Percentiles rank a stretch among this genome's conserved stretches.
These are phyloP conservation scores for Calonectris borealis DNA, from an alignment of 2,113 vertebrate genomes.

Conservation along the genomic window DNA sequence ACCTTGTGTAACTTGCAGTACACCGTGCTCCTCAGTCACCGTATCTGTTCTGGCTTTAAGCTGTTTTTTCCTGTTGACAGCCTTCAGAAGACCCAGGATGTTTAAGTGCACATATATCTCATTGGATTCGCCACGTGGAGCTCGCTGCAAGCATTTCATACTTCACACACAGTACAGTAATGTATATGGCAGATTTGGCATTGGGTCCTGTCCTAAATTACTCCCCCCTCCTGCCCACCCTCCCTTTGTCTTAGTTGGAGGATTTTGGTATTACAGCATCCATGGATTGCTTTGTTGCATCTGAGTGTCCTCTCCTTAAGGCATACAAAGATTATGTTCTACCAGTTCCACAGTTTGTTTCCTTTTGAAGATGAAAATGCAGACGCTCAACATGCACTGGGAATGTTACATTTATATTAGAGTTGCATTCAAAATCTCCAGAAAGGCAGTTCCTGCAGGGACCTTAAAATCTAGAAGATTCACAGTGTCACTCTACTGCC, in stretches of 20 bases:
- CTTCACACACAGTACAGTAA: not conserved
- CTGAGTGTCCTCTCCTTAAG: not conserved
- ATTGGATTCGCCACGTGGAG: not conserved
- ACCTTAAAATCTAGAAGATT: not conserved
- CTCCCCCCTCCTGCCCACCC: not conserved
- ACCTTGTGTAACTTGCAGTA: not conserved
- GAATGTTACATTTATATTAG: not conserved
- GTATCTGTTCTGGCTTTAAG: not conserved
- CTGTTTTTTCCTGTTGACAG: not conserved
- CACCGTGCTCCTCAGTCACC: not conserved
- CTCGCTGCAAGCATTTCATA: not conserved
- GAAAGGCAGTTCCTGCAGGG: not conserved
- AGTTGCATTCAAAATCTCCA: not conserved
- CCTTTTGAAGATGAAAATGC: not conserved
- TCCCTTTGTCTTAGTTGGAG: not conserved
- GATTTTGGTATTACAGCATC: not conserved
- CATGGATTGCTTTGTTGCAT: not conserved
- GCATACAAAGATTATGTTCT: not conserved
- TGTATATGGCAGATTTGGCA: not conserved
- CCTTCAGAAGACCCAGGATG: not conserved
- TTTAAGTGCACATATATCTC: fast-evolving
- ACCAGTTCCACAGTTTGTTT: not conserved
- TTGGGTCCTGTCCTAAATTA: not conserved
- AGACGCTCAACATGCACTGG: fast-evolving
- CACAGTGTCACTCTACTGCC: not conserved